Base-by-base conservation (phyloP, 1,140 invertebrate genomes). In the Drosophila auraria region DNA sequence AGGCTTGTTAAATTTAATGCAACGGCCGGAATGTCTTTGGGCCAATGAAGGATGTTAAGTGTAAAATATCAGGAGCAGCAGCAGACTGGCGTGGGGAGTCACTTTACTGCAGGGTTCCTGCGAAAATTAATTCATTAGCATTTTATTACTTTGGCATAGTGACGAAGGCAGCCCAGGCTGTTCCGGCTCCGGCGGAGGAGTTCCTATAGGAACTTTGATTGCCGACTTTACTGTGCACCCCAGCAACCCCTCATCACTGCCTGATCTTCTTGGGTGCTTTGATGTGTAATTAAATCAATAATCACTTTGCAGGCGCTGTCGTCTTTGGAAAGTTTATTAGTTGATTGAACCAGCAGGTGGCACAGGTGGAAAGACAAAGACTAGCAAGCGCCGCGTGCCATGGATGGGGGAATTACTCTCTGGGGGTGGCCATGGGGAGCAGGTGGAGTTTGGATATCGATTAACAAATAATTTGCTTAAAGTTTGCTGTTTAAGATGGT, bases 201-300 rank as follows among this genome's bases (percentile, higher is more conserved):
- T 30, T 65, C 57, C 44, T 40, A 42, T 50, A 23, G 38, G 30
- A 38, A 44, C 47, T 50, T 53, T 77, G 62, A 45, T 59, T 60
- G 44, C 75, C 42, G 40, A 15, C 50, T 33, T n/a, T 9, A 40
- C 49, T 15, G 30, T 9, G 30, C 20, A 7, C 9, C 9, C 14
- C 49, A 40, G 3, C 9, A 15, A 14, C 14, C 20, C 47, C 58
- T 33, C 7, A 5, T 12, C 47, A 7, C 12, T 15, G 5, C 23
- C 6, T 25, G 61, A 69, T 45, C 50, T 57, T 49, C 66, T 45
- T 53, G 54, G 73, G 57, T 74, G 58, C 84, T 89, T 89, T 89
- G 84, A 89, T 89, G 84, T 90, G 84, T 89, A 89, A 89, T 90
- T 89, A 89, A 89, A 89, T 89, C 84, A 89, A 90, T 89, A 89